A percentile compares a stretch with the other conserved stretches of the same genome.
Conservation (phyloP, 1,140 invertebrate genomes). For the Caenorhabditis inopinata region DNA sequence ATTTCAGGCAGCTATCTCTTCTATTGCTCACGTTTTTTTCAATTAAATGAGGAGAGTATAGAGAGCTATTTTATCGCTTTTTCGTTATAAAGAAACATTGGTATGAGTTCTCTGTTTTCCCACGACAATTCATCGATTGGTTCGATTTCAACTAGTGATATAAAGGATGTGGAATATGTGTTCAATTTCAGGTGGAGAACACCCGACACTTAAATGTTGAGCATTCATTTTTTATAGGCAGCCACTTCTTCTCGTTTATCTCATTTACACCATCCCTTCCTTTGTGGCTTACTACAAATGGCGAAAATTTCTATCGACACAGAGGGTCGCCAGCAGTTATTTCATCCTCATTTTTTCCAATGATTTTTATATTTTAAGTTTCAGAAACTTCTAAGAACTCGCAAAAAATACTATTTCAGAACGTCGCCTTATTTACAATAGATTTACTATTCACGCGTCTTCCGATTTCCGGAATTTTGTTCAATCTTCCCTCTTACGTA, state of each 20-base stretch:
- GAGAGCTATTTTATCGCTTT: background rate
- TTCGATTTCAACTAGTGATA: background rate
- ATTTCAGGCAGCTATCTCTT: too few species aligned
- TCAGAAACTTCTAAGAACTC: background rate
- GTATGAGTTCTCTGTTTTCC: background rate
- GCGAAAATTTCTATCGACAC: background rate
- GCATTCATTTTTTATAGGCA: constrained; percentile 10
- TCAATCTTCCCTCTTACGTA: background rate
- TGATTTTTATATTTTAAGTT: constrained; percentile 2
- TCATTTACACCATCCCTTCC: background rate
- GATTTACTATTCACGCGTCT: constrained; percentile 1
- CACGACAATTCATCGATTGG: background rate
- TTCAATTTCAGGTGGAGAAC: constrained; percentile 7
- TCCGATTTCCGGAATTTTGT: background rate
- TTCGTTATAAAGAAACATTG: background rate
- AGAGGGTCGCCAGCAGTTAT: background rate
- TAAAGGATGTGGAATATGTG: background rate
- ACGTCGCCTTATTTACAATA: background rate
- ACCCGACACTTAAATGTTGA: too few species aligned
- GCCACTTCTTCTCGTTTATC: background rate
- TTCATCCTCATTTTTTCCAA: background rate
- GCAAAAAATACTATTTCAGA: background rate
- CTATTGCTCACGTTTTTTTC: too few species aligned
- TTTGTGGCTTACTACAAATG: background rate
- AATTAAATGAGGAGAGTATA: too few species aligned